Conservation (phyloP, 2,113 vertebrate genomes). For the Nyctereutes procyonoides region DNA sequence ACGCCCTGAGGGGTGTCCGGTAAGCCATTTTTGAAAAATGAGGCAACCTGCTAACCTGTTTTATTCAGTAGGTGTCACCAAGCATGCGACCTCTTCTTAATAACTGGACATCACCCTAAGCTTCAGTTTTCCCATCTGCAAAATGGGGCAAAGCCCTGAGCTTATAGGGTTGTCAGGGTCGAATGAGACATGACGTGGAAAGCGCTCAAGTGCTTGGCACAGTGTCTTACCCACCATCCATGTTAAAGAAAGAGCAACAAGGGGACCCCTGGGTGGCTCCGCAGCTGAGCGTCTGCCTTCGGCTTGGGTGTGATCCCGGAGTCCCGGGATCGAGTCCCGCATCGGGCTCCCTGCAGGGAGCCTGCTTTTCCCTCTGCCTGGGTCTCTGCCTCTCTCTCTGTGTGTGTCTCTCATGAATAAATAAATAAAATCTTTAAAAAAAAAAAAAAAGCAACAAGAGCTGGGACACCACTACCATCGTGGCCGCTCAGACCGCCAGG, state of each 20-base stretch:
- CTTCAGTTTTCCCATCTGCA: constrained; percentile 12
- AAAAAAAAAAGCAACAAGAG: not conserved
- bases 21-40: not conserved
- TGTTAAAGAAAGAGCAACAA: not conserved
- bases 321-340: too few relatives aligned
- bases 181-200: not conserved
- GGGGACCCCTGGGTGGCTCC: not conserved
- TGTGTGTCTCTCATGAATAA: too few relatives aligned
- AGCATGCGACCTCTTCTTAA: not conserved
- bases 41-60: not conserved
- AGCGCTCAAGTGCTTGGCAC: not conserved
- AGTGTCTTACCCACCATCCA: not conserved
- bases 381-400: too few relatives aligned
- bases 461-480: not conserved
- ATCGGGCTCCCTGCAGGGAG: too few relatives aligned
- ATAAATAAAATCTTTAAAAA: not conserved
- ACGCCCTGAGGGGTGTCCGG: not conserved
- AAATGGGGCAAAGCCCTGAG: not conserved
- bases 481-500: not conserved
- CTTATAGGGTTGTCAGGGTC: not conserved
- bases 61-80: not conserved
- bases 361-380: too few relatives aligned
- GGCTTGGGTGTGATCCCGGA: too few relatives aligned
- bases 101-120: not conserved
- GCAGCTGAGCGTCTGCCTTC: too few relatives aligned